These are phyloP conservation scores for Andrena camellia DNA, from an alignment of 2,888 invertebrate genomes.

Conservation along the genomic window DNA sequence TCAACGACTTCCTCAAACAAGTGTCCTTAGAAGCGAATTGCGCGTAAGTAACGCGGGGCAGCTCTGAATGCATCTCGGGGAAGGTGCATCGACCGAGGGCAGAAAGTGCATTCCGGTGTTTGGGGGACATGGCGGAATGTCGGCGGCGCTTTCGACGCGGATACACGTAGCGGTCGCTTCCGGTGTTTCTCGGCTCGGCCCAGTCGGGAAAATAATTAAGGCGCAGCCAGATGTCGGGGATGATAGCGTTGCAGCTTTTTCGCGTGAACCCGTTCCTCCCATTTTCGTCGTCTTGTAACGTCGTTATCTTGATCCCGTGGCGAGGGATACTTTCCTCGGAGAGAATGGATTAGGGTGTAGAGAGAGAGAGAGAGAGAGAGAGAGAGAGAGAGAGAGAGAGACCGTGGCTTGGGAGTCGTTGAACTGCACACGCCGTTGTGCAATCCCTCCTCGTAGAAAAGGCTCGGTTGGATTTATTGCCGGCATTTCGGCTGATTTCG, in stretches of 20 bases:
- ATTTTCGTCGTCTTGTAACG: conserved; percentile 57
- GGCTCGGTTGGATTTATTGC: conserved; percentile 52
- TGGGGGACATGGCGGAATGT: conserved; percentile 72
- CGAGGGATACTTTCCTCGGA: conserved; percentile 45
- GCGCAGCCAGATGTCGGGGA: conserved; percentile 55
- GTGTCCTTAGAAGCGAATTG: background rate
- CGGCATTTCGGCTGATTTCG: conserved; percentile 54
- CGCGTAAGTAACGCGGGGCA: conserved; percentile 9
- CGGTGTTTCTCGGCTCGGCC: conserved; percentile 54
- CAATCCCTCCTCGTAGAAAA: conserved; percentile 52
- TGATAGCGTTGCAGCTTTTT: conserved; percentile 65
- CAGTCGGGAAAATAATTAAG: conserved; percentile 64
- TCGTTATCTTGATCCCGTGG: conserved; percentile 52
- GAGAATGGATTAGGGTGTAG: conserved; percentile 52
- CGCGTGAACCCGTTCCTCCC: conserved; percentile 63
- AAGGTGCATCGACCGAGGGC: conserved; percentile 44
- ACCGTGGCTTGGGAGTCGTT: conserved; percentile 43
- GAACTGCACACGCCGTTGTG: conserved; percentile 48
- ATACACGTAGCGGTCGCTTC: conserved; percentile 52
- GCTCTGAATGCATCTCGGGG: conserved; percentile 12
- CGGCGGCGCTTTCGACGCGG: conserved; percentile 51
- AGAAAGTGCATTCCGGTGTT: conserved; percentile 80
- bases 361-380: conserved; percentile 14
- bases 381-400: conserved; percentile 7
- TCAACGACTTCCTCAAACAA: background rate